Evolutionary conservation across 2,797 vertebrate genomes (phyloP).

Genomic region (Peromyscus attwateri): DNA sequence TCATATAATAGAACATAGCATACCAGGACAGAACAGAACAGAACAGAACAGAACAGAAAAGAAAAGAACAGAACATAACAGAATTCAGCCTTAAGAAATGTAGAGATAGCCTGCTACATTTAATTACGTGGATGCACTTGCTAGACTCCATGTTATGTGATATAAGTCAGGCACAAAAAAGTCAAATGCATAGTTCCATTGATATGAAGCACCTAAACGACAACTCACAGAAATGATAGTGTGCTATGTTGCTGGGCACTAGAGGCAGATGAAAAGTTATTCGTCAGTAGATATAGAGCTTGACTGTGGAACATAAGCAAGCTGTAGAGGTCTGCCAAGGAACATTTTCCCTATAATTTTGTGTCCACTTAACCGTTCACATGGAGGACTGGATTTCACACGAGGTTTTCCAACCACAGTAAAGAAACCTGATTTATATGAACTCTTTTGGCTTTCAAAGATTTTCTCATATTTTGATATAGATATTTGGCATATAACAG

Average conservation of each 20-base stretch:
- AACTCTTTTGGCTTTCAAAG: not conserved
- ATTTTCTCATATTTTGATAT: not conserved
- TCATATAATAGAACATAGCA: not conserved
- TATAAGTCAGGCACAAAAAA: not conserved
- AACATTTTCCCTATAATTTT: not conserved
- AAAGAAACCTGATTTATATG: not conserved
- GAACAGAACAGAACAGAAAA: not conserved
- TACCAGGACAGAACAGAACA: not conserved
- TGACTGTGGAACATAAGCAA: not conserved
- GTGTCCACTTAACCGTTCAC: not conserved
- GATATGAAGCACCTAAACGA: not conserved
- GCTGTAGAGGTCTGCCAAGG: not conserved
- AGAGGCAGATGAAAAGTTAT: not conserved
- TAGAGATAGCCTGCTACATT: not conserved
- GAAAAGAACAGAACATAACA: not conserved
- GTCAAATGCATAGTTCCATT: not conserved
- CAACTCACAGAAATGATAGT: not conserved
- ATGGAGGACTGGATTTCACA: not conserved
- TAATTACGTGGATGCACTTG: not conserved
- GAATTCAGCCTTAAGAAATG: not conserved
- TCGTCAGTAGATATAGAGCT: not conserved
- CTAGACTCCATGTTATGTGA: not conserved
- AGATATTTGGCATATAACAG: not conserved
- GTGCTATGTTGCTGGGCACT: not conserved
- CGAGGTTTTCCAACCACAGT: not conserved